These are phyloP conservation scores for Bubalus kerabau DNA, from an alignment of 2,113 vertebrate species.

Conservation along the genomic window DNA sequence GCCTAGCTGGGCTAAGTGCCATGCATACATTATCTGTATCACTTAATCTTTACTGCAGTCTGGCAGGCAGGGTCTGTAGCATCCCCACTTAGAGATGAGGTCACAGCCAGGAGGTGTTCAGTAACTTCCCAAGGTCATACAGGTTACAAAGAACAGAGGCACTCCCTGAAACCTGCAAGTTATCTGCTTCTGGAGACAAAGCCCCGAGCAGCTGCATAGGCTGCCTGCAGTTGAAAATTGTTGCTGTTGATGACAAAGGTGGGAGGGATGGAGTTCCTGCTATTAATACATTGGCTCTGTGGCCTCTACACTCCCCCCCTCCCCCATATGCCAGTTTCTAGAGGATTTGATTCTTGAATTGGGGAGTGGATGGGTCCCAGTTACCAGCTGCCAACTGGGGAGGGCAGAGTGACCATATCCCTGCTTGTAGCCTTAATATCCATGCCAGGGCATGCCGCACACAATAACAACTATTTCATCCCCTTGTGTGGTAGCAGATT, in stretches of 20 bases:
- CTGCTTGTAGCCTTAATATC: background rate
- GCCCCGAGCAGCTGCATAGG: background rate
- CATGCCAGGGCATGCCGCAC: too few species aligned
- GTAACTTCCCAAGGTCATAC: background rate
- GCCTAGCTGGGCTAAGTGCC: background rate
- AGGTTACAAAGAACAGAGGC: background rate
- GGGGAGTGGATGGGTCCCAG: background rate
- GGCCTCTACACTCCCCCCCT: background rate
- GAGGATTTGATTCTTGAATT: background rate
- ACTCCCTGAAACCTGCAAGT: background rate
- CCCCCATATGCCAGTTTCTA: background rate
- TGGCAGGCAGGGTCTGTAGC: background rate
- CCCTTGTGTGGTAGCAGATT: rapidly evolving
- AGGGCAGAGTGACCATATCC: background rate
- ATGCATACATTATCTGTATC: background rate
- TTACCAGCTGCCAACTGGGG: background rate
- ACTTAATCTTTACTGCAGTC: background rate
- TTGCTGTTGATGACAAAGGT: background rate
- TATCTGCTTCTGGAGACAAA: background rate
- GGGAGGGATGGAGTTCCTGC: background rate
- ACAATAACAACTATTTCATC: background rate
- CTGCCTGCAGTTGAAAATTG: background rate
- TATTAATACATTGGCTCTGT: rapidly evolving
- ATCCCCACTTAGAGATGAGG: background rate
- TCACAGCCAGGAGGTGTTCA: background rate